Evolutionary conservation across 2,888 invertebrate genomes (phyloP).

Genomic region (Mactromeris polynyma): DNA sequence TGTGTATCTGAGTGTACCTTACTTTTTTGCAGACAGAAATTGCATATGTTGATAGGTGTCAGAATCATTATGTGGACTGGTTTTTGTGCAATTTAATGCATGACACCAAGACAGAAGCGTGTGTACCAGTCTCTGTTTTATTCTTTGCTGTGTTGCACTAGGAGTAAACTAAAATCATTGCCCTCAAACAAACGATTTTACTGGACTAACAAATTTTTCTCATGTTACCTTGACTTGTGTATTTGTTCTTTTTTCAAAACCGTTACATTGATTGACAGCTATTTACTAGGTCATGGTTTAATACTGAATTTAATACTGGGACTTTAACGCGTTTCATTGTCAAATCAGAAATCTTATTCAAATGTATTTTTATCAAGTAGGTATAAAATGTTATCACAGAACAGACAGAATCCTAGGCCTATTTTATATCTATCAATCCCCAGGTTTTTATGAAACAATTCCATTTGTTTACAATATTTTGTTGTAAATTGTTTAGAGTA

Average conservation of each 20-base stretch:
- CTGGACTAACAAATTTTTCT: background rate
- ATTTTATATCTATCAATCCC: conserved; percentile 33
- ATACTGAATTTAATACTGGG: conserved; percentile 36
- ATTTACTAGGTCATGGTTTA: conserved; percentile 50
- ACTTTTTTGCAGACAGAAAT: too few relatives aligned
- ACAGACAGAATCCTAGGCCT: conserved; percentile 24
- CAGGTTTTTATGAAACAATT: conserved; percentile 51
- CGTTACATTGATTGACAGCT: conserved; percentile 49
- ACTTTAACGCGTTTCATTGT: conserved; percentile 50
- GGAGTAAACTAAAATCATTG: background rate
- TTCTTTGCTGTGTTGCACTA: background rate
- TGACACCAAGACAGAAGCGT: background rate
- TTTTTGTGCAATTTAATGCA: background rate
- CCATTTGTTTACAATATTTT: conserved; percentile 37
- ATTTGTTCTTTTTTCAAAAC: conserved; percentile 19
- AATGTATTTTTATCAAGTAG: conserved; percentile 23
- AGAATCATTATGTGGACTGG: background rate
- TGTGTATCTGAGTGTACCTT: background rate
- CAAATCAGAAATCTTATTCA: conserved; percentile 45
- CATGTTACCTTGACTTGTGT: background rate
- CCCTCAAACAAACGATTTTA: background rate
- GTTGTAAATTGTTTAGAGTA: conserved; percentile 36
- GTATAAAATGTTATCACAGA: background rate
- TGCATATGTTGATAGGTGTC: background rate
- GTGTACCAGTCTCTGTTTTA: background rate